phyloP scores from a whole-genome alignment of 2,888 invertebrate species.

The Caenorhabditis sulstoni region DNA sequence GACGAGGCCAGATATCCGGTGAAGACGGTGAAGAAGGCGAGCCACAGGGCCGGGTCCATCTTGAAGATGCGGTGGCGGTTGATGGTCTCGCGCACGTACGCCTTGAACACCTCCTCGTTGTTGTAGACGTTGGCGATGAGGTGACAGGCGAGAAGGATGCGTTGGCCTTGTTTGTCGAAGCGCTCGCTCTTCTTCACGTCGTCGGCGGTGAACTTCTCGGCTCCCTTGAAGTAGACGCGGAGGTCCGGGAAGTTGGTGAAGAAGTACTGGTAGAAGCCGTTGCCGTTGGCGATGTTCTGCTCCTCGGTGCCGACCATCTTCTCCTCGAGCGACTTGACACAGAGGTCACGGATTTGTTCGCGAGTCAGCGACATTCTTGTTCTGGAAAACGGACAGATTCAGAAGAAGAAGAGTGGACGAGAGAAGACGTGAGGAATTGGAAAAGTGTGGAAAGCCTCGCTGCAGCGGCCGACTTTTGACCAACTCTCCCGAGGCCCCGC shows the following conservation, averaged over 20 bases:
- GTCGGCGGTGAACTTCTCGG: slow-evolving; percentile 72
- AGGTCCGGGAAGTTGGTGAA: slow-evolving; percentile 75
- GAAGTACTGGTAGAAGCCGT: slow-evolving; percentile 77
- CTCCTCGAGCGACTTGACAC: slow-evolving; percentile 65
- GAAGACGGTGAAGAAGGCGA: slow-evolving; percentile 78
- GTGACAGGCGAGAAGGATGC: slow-evolving; percentile 76
- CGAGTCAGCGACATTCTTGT: slow-evolving; percentile 59
- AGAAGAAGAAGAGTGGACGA: not conserved
- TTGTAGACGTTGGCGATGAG: slow-evolving; percentile 71
- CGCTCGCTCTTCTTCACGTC: slow-evolving; percentile 74
- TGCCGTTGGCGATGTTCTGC: slow-evolving; percentile 69
- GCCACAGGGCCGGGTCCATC: slow-evolving; percentile 78
- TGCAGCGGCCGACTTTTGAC: slow-evolving; percentile 29
- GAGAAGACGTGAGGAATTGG: not conserved
- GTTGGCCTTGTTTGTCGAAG: slow-evolving; percentile 79
- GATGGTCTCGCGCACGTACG: slow-evolving; percentile 76
- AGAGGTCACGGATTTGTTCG: slow-evolving; percentile 59
- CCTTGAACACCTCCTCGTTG: slow-evolving; percentile 71
- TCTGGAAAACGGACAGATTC: slow-evolving; percentile 16
- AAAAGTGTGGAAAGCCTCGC: not conserved
- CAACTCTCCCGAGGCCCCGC: slow-evolving; percentile 21
- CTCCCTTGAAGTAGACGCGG: slow-evolving; percentile 75
- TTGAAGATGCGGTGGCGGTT: slow-evolving; percentile 78
- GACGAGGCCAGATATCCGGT: slow-evolving; percentile 72
- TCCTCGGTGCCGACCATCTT: slow-evolving; percentile 66